Base-by-base conservation (phyloP, 2,888 invertebrate species). In the Cheilosia vernalis region DNA sequence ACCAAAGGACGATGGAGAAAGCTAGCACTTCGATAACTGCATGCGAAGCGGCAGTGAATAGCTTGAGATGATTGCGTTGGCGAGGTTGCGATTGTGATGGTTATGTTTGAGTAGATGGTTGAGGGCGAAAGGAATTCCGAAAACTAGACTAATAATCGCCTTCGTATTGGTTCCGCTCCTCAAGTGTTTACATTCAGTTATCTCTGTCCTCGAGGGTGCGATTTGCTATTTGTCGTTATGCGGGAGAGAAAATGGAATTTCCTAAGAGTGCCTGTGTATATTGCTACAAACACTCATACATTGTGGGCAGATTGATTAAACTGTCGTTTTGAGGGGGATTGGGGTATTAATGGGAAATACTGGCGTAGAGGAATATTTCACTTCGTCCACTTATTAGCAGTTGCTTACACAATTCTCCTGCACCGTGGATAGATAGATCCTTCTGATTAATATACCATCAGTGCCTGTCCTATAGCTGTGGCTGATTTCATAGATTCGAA, bases 101-200 rank as follows among this genome's bases (percentile, higher is more conserved):
- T 40, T 19, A 42, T 44, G 49, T 51, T 51, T 4, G 6, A 63
- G 47, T 47, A 21, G 49, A 56, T 56, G 51, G 66, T 33, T 55
- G 56, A 42, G 70, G 40, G 49, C 27, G 49, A 1, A 47, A 67
- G 60, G 70, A 73, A 67, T 83, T 78, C 73, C 63, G 56, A 73
- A 58, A 67, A 78, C 61, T 67, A 56, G 47, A 79, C 69, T 69
- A 74, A 79, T 84, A 84, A 79, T 58, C 64, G 27, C 73, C 58
- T 70, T 40, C 40, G 69, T 63, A 60, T 70, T 64, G 53, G 74
- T 79, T 79, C 67, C 64, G 79, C 33, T 79, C 51, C 72, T 67
- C 44, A 42, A 69, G 66, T 79, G 63, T 84, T 73, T 79, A 60
- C 67, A 64, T 69, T 55, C 44, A 33, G 63, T 70, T 81, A 42